Evolutionary conservation across 2,888 invertebrate genomes (phyloP).

Genomic region (Microctonus hyperodae): DNA sequence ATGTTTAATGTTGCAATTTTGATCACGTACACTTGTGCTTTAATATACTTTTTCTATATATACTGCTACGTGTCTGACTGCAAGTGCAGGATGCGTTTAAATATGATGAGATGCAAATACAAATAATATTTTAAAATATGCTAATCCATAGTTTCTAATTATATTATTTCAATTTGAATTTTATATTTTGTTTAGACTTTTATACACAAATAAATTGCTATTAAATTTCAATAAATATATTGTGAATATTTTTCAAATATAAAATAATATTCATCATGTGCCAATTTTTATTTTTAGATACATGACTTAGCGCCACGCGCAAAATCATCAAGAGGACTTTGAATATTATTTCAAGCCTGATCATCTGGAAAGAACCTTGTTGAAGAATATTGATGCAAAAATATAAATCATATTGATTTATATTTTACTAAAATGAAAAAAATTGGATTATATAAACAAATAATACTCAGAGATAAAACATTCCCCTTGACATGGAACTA

Average conservation of each 20-base stretch:
- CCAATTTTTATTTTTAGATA: neutral
- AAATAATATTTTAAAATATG: neutral
- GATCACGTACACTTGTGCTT: constrained; percentile 17
- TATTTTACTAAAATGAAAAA: neutral
- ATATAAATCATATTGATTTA: neutral
- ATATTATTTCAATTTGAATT: neutral
- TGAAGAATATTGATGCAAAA: neutral
- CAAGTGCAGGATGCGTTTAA: constrained; percentile 10
- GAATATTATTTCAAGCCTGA: neutral
- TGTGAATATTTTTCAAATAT: neutral
- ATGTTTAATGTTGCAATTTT: constrained; percentile 11
- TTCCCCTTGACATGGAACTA: neutral
- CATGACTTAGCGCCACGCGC: neutral
- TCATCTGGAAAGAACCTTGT: neutral
- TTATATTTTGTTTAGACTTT: too few species aligned
- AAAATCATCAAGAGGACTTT: neutral
- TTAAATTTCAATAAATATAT: neutral
- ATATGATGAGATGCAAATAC: neutral
- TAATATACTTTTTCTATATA: neutral
- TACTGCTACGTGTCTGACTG: constrained; percentile 9
- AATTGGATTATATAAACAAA: neutral
- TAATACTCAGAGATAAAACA: neutral
- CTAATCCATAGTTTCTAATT: neutral
- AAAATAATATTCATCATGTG: neutral
- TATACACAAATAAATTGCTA: too few species aligned